A percentile compares a stretch with the other conserved stretches of the same genome.
Evolutionary conservation across 2,113 vertebrate species (phyloP).

Genomic region (Eptatretus burgeri): DNA sequence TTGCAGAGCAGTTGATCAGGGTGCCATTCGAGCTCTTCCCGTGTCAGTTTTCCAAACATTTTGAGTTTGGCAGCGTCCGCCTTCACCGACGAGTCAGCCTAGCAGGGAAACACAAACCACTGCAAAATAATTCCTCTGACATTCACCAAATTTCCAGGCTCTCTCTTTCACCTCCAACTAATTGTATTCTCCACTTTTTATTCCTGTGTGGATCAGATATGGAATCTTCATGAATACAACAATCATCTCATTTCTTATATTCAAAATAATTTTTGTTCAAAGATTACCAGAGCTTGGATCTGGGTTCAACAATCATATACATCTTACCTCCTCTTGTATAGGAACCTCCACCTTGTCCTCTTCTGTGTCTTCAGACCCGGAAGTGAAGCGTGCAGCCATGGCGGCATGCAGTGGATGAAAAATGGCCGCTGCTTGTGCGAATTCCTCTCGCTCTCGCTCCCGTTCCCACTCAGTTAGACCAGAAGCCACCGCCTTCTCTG

Average conservation of each 20-base stretch:
- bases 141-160: too few relatives aligned
- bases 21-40: conserved; percentile 63
- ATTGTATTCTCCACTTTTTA: too few relatives aligned
- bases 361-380: conserved; percentile 29
- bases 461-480: conserved; percentile 56
- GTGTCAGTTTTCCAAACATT: conserved; percentile 71
- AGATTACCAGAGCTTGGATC: too few relatives aligned
- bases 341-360: conserved; percentile 32
- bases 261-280: too few relatives aligned
- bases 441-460: conserved; percentile 46
- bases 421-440: conserved; percentile 34
- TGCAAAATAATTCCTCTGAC: too few relatives aligned
- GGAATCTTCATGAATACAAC: too few relatives aligned
- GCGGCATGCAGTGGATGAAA: conserved; percentile 30
- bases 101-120: conserved; percentile 11
- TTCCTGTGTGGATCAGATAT: too few relatives aligned
- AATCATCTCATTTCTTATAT: too few relatives aligned
- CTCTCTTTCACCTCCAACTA: too few relatives aligned
- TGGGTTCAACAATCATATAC: too few relatives aligned
- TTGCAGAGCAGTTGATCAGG: conserved; percentile 67
- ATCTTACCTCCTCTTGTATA: conserved; percentile 35
- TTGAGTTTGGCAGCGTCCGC: conserved; percentile 59
- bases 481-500: not conserved
- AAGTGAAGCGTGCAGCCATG: conserved; percentile 44
- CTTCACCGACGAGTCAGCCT: conserved; percentile 41